These are phyloP conservation scores for Megaceryle torquata DNA, from an alignment of 2,113 vertebrate species.

Conservation along the genomic window DNA sequence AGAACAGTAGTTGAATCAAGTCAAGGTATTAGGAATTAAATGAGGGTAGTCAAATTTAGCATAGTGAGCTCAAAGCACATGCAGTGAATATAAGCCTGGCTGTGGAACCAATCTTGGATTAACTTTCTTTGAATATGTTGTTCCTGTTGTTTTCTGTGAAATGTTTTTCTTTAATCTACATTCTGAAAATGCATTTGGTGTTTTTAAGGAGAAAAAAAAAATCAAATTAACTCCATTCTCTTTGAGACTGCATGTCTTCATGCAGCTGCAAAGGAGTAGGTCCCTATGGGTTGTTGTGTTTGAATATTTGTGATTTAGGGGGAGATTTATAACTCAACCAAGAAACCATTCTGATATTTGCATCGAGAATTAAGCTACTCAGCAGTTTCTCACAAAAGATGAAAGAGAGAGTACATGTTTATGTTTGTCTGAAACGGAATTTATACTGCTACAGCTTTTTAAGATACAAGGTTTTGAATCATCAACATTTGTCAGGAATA, in stretches of 20 bases:
- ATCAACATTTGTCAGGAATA: background rate
- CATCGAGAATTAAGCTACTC: background rate
- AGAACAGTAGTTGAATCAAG: background rate
- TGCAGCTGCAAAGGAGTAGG: background rate
- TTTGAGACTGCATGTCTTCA: background rate
- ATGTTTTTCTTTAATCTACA: background rate
- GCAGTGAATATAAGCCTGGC: background rate
- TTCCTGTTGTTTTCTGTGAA: background rate
- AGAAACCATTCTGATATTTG: background rate
- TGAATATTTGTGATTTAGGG: background rate
- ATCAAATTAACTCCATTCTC: background rate
- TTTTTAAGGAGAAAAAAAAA: background rate
- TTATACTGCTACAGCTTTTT: background rate
- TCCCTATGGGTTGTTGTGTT: background rate
- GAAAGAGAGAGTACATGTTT: background rate
- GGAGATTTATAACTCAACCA: background rate
- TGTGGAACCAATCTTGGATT: background rate
- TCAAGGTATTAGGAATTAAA: background rate
- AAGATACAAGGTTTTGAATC: accelerated
- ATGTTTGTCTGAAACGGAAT: background rate
- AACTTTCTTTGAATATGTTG: background rate
- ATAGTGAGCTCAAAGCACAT: background rate
- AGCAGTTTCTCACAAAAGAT: background rate
- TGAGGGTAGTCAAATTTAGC: background rate
- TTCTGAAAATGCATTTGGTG: background rate